These are phyloP conservation scores for Drosophila kurseongensis DNA, from an alignment of 1,140 invertebrate species.

Conservation along the genomic window DNA sequence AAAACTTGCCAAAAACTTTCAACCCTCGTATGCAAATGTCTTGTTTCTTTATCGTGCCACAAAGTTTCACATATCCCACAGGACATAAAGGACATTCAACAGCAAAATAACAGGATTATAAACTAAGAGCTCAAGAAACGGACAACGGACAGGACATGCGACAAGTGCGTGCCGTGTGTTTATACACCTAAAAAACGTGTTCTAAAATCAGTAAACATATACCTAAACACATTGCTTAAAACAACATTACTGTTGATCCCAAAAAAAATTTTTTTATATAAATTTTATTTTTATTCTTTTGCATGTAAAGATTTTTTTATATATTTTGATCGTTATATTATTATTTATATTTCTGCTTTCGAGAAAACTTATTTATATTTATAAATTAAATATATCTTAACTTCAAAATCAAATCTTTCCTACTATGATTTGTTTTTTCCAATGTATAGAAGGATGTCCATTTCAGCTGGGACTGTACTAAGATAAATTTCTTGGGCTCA, in stretches of 20 bases:
- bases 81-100: slow-evolving; percentile 59
- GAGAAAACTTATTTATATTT: no score
- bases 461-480: slow-evolving; percentile 29
- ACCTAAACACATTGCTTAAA: no score
- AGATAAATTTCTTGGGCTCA: slow-evolving; percentile 72
- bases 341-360: background rate
- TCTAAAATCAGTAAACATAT: background rate
- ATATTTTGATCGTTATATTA: no score
- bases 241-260: no score
- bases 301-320: no score
- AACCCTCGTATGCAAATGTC: slow-evolving; percentile 68
- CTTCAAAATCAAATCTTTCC: no score
- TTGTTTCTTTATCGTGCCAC: slow-evolving; percentile 62
- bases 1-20: slow-evolving; percentile 40
- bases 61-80: slow-evolving; percentile 80
- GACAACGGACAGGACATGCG: slow-evolving; percentile 27
- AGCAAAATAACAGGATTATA: slow-evolving; percentile 70
- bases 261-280: no score
- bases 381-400: no score
- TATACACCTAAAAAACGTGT: slow-evolving; percentile 5
- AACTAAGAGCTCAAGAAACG: slow-evolving; percentile 39
- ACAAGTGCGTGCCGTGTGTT: slow-evolving; percentile 56
- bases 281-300: no score
- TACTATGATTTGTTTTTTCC: background rate
- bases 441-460: background rate